Evolutionary conservation across 2,888 invertebrate genomes (phyloP).

Genomic region (Oxyscelio sp.): DNA sequence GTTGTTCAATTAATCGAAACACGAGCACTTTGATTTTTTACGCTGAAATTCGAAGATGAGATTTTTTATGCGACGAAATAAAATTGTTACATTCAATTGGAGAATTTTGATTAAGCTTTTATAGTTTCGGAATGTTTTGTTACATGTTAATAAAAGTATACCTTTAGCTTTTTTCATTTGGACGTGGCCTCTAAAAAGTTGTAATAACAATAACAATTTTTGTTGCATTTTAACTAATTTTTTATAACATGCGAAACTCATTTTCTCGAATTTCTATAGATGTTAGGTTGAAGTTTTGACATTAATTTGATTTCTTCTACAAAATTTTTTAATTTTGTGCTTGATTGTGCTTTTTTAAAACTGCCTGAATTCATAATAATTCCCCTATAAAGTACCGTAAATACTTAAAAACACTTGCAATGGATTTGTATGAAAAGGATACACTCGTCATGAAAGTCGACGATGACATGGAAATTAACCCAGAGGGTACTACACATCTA

Average conservation of each 20-base stretch:
- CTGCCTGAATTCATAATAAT: not conserved
- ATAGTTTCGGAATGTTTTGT: not conserved
- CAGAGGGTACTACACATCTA: no score
- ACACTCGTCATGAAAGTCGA: not conserved
- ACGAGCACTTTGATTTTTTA: not conserved
- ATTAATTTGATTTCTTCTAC: no score
- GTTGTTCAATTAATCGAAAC: slow-evolving; percentile 43
- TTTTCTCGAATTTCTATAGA: no score
- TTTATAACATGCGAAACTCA: no score
- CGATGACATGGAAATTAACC: not conserved
- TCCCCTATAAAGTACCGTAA: no score
- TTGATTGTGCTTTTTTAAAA: not conserved
- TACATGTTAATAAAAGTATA: not conserved
- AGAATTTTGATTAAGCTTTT: not conserved
- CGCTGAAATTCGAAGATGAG: not conserved
- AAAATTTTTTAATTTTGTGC: not conserved
- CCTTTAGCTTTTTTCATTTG: not conserved
- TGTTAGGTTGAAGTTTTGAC: no score
- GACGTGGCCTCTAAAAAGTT: no score
- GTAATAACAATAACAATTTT: no score
- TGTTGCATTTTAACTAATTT: no score
- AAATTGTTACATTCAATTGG: not conserved
- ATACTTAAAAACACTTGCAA: slow-evolving; percentile 6
- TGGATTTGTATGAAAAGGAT: slow-evolving; percentile 59
- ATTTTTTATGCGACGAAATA: not conserved